Base-by-base conservation (phyloP, 2,797 vertebrate species). In the Tapera naevia region DNA sequence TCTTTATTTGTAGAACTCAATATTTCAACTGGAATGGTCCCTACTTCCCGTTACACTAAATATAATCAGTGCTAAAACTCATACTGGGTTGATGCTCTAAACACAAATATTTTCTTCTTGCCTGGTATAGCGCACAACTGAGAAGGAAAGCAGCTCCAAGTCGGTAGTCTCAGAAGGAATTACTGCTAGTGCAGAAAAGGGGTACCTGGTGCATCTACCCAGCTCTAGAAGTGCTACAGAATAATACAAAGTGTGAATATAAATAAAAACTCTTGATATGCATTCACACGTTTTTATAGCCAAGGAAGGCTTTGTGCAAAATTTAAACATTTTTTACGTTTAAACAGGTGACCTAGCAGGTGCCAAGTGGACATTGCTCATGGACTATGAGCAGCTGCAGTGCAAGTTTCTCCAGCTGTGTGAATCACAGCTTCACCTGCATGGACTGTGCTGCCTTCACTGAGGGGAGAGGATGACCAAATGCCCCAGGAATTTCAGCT, bases 51-150 rank as follows among this genome's bases (percentile, higher is more conserved):
- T 71, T 60, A 72, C 0, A 2, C 60, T 50, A 41, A 91, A 66
- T 54, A 56, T 39, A 39, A 46, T 25, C 19, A 23, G 4, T 39
- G 25, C 50, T 48, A 33, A 54, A 65, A 71, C 17, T 64, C 50
- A 48, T 13, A 22, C 25, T 91, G 62, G 13, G n/a, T 23, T 50
- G n/a, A 54, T 43, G 46, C 28, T 56, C 28, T 58, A 19, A 33
- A 51, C 28, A 51, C 28, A 50, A 37, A 75, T n/a, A 39, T 5
- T 14, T 73, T 46, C 65, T 67, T 35, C 97, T 97, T 97, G 98
- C 97, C 43, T 90, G 84, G 96, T 97, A 73, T 97, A 97, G 94
- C 97, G 97, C 7, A 97, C 93, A 74, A 98, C 97, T 96, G 91
- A 89, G 61, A 80, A 46, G 84, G 28, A 97, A 60, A 50, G 97